These are phyloP conservation scores for Peromyscus melanophrys DNA, from an alignment of 2,797 vertebrate species.

Conservation along the genomic window DNA sequence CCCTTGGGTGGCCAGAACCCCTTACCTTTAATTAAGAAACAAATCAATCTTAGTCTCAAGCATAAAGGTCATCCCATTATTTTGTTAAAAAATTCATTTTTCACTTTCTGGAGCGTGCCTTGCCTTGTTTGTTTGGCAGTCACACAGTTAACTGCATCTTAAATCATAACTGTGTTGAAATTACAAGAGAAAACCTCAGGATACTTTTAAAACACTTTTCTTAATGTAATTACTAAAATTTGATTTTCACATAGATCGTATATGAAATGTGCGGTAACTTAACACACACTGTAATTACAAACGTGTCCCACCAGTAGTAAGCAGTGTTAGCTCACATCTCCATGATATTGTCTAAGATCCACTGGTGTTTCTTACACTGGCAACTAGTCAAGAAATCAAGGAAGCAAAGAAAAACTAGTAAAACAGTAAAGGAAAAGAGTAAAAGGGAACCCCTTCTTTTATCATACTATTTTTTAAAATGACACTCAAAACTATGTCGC, in stretches of 20 bases:
- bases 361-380: slow-evolving; percentile 63
- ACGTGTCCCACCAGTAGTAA: slow-evolving; percentile 70
- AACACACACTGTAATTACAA: slow-evolving; percentile 39
- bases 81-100: slow-evolving; percentile 31
- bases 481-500: slow-evolving; percentile 5
- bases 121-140: slow-evolving; percentile 48
- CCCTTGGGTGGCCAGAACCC: neutral
- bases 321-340: slow-evolving; percentile 73
- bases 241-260: neutral
- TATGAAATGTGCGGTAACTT: slow-evolving; percentile 46
- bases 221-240: neutral
- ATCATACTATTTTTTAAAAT: slow-evolving; percentile 54
- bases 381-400: slow-evolving; percentile 70
- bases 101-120: neutral
- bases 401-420: slow-evolving; percentile 56
- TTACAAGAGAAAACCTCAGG: neutral
- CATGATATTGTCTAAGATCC: slow-evolving; percentile 67
- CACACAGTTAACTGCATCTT: neutral
- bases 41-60: slow-evolving; percentile 31
- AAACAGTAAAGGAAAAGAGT: slow-evolving; percentile 43
- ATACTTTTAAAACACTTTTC: neutral
- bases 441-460: slow-evolving; percentile 68
- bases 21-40: slow-evolving; percentile 63
- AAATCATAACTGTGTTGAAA: slow-evolving; percentile 18
- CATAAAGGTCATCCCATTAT: neutral